Conservation (phyloP, 2,113 vertebrate genomes). For the Acinonyx jubatus region DNA sequence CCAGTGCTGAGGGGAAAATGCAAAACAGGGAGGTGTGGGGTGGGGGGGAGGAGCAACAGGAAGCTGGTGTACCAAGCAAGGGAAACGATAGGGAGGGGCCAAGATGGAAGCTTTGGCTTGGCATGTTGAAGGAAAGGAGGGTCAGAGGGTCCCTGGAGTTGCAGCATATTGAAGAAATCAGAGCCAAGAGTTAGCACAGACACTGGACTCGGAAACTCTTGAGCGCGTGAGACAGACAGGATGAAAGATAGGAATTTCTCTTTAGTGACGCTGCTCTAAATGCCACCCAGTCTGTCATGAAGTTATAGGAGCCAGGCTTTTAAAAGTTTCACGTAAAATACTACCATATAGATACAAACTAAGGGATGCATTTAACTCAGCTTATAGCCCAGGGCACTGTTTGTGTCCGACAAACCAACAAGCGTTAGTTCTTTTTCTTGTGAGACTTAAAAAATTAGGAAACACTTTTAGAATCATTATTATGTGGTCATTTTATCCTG, state of each 20-base stretch:
- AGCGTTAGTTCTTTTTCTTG: background rate
- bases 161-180: background rate
- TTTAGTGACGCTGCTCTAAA: background rate
- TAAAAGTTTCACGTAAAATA: background rate
- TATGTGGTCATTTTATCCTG: background rate
- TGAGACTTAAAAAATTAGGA: background rate
- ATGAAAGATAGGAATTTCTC: background rate
- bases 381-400: background rate
- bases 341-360: background rate
- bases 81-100: fast-evolving
- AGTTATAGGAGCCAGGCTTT: background rate
- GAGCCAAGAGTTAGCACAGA: background rate
- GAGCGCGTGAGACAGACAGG: background rate
- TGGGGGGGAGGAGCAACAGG: no score
- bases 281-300: background rate
- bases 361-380: background rate
- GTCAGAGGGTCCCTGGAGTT: background rate
- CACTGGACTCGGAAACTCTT: background rate
- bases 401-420: background rate
- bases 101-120: background rate
- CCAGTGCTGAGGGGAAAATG: background rate
- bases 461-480: background rate
- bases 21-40: no score
- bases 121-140: background rate
- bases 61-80: no score